A percentile compares a stretch with the other conserved stretches of the same genome.
Conservation (phyloP, 37 sponge, comb jelly and placozoan species). For the Ianthella basta region DNA sequence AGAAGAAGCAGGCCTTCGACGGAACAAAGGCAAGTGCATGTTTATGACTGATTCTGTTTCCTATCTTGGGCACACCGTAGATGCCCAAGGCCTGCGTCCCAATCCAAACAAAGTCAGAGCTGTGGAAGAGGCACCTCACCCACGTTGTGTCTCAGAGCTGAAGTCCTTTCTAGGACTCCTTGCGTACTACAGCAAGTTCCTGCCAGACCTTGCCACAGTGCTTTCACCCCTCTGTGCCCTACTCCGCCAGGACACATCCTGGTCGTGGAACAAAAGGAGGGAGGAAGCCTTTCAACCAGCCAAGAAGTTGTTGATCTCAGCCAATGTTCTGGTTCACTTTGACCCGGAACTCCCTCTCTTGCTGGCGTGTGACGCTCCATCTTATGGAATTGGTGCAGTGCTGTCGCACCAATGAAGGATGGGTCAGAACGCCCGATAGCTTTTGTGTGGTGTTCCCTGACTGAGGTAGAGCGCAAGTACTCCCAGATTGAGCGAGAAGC, state of each 20-base stretch:
- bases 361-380: not conserved
- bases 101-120: too few species aligned
- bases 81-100: too few species aligned
- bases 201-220: slow-evolving; percentile 15
- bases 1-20: not conserved
- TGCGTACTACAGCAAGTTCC: slow-evolving; percentile 7
- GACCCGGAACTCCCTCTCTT: not conserved
- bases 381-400: too few species aligned
- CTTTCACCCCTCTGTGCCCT: not conserved
- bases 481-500: too few species aligned
- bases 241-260: not conserved
- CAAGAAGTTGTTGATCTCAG: not conserved
- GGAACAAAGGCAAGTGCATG: too few species aligned
- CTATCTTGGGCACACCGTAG: too few species aligned
- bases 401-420: too few species aligned
- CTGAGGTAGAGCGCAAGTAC: too few species aligned
- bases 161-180: not conserved
- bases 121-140: too few species aligned
- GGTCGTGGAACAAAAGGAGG: slow-evolving; percentile 1
- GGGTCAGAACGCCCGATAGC: too few species aligned
- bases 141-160: not conserved
- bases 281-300: not conserved
- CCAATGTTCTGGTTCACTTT: not conserved
- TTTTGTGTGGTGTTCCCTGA: too few species aligned
- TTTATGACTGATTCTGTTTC: too few species aligned